Conservation (phyloP, 2,888 invertebrate genomes). For the Lamellibrachia columna region DNA sequence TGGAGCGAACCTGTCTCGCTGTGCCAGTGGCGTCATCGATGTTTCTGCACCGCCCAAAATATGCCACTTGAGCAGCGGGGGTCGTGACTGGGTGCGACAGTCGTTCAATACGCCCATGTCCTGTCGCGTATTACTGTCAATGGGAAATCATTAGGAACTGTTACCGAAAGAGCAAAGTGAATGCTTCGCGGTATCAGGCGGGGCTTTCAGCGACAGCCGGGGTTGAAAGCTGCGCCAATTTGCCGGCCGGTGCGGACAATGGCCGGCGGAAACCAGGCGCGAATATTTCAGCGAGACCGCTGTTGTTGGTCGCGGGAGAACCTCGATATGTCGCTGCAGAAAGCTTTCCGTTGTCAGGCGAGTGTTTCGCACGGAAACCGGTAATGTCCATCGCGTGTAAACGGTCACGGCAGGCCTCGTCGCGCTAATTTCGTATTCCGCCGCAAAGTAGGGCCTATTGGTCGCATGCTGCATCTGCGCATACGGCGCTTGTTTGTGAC, state of each 20-base stretch:
- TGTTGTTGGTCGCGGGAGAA: background rate
- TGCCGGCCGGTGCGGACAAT: background rate
- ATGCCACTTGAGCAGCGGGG: background rate
- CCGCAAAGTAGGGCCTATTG: background rate
- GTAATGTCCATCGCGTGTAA: conserved; percentile 5
- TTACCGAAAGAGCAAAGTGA: background rate
- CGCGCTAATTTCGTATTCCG: background rate
- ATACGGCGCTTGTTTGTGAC: background rate
- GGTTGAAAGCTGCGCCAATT: background rate
- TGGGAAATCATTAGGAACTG: background rate
- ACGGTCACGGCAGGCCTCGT: background rate
- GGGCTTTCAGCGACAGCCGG: background rate
- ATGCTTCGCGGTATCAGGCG: background rate
- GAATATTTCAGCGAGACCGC: background rate
- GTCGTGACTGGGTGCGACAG: background rate
- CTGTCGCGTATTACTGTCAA: background rate
- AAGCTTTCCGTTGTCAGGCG: background rate
- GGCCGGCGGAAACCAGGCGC: background rate
- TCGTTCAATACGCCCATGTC: conserved; percentile 1
- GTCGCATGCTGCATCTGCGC: background rate
- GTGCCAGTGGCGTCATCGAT: background rate
- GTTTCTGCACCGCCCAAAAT: background rate
- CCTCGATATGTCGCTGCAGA: background rate
- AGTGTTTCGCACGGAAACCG: background rate
- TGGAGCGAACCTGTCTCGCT: background rate